Evolutionary conservation across 2,113 vertebrate species (phyloP).

Genomic region (Phylloscopus trochiloides): DNA sequence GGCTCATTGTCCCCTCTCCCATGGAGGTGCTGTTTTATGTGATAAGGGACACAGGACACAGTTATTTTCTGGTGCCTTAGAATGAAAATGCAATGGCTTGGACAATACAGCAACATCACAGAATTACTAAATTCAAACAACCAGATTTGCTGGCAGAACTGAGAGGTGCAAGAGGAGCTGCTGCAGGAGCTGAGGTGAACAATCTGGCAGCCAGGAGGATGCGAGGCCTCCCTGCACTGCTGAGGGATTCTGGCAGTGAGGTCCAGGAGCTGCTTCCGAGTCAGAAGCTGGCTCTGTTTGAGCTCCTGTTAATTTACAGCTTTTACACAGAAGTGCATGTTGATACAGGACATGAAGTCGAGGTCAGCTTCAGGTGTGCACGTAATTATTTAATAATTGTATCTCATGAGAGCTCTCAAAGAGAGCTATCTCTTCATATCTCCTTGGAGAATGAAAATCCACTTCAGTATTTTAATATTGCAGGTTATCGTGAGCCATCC

Average conservation of each 20-base stretch:
- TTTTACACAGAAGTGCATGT: neutral
- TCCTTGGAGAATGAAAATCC: neutral
- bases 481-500: rapidly evolving
- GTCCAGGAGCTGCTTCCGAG: neutral
- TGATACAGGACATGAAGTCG: neutral
- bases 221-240: neutral
- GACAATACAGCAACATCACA: neutral
- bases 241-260: neutral
- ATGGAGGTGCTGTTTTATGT: neutral
- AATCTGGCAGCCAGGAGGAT: neutral
- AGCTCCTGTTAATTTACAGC: neutral
- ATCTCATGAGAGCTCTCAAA: neutral
- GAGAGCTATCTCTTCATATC: neutral
- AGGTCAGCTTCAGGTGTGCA: neutral
- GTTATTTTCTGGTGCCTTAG: neutral
- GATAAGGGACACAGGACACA: neutral
- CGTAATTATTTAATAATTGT: neutral
- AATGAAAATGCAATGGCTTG: neutral
- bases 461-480: neutral
- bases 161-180: neutral
- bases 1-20: neutral
- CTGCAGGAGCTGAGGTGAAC: neutral
- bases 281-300: neutral
- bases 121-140: neutral
- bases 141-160: neutral